Percentiles rank a stretch among this genome's conserved stretches.
phyloP scores from a whole-genome alignment of 2,797 vertebrate species.

The Enteromius unitaeniatus region DNA sequence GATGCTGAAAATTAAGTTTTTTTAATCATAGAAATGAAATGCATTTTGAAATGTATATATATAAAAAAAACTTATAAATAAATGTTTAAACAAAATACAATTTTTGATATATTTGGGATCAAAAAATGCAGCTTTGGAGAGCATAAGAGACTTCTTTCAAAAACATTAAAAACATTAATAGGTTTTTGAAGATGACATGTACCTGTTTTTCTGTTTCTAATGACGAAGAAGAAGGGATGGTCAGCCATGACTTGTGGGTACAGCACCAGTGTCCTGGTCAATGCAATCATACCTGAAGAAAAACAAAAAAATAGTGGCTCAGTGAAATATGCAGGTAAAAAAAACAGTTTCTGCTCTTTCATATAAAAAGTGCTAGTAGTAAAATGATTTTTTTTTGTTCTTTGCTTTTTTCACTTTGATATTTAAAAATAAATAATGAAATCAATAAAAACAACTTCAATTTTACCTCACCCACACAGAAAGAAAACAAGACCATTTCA shows the following conservation, averaged over 20 bases:
- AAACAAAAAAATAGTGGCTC: background rate
- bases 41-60: background rate
- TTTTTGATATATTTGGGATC: background rate
- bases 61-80: background rate
- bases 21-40: background rate
- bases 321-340: background rate
- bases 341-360: background rate
- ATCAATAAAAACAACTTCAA: background rate
- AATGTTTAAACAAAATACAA: too few relatives aligned
- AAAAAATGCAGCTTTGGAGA: background rate
- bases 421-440: background rate
- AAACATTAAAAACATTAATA: too few relatives aligned
- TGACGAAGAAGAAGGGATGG: constrained; percentile 96
- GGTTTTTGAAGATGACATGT: constrained; percentile 42
- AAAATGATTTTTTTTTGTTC: background rate
- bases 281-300: constrained; percentile 89
- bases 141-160: too few relatives aligned
- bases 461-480: background rate
- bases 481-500: background rate
- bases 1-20: background rate
- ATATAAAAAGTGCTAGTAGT: background rate
- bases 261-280: constrained; percentile 93
- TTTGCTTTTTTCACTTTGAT: background rate
- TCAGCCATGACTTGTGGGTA: constrained; percentile 97
- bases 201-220: constrained; percentile 94